Evolutionary conservation across 2,888 invertebrate species (phyloP).

Genomic region (Drosophila birchii): DNA sequence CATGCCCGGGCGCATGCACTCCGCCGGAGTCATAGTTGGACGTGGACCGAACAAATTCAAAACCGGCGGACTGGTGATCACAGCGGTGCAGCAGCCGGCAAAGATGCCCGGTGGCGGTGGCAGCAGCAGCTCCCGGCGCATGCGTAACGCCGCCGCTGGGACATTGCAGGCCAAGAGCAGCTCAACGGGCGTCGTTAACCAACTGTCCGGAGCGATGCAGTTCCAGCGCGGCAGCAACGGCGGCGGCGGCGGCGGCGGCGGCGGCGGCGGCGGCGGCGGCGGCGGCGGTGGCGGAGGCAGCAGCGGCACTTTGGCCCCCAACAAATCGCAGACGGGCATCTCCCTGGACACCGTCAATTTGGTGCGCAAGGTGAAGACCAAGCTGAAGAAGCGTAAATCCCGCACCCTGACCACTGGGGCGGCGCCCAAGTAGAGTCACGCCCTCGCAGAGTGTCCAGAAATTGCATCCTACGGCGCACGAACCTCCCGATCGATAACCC

Average conservation of each 20-base stretch:
- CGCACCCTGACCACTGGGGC: constrained; percentile 43
- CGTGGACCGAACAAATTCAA: constrained; percentile 85
- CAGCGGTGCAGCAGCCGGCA: constrained; percentile 83
- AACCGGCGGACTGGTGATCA: constrained; percentile 87
- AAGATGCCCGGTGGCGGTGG: constrained; percentile 20
- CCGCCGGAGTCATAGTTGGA: constrained; percentile 26
- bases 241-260: constrained; percentile 3
- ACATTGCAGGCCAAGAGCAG: constrained; percentile 36
- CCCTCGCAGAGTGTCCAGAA: not conserved
- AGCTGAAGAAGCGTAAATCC: constrained; percentile 78
- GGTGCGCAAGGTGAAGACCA: constrained; percentile 81
- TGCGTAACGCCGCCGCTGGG: constrained; percentile 49
- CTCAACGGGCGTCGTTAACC: constrained; percentile 12
- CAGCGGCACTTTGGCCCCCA: constrained; percentile 16
- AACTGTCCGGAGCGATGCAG: constrained; percentile 21
- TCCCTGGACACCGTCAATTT: constrained; percentile 85
- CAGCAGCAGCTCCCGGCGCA: constrained; percentile 45
- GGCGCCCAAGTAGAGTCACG: constrained; percentile 22
- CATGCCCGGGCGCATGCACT: constrained; percentile 53
- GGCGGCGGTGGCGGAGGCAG: constrained; percentile 4
- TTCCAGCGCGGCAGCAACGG: constrained; percentile 30
- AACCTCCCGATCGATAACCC: not conserved
- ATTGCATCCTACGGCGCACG: not conserved
- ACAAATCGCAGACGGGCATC: constrained; percentile 54
- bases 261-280: constrained; percentile 3